Evolutionary conservation across 2,113 vertebrate genomes (phyloP).

Genomic region (Pterocles burchelli): DNA sequence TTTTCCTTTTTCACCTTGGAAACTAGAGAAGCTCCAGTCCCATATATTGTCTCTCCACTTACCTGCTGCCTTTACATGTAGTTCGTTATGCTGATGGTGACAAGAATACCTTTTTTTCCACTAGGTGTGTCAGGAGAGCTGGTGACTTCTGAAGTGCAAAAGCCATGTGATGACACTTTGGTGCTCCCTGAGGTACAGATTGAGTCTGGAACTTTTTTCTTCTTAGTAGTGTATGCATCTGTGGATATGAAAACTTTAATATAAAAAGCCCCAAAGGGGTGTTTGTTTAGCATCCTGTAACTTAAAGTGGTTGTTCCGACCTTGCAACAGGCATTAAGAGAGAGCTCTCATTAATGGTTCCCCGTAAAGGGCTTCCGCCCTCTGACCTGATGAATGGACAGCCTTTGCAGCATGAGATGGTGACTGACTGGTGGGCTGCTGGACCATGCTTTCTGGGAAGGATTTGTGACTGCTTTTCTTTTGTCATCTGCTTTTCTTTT

Average conservation of each 20-base stretch:
- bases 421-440: background rate
- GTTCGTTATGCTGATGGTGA: background rate
- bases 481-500: background rate
- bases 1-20: background rate
- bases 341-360: background rate
- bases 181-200: constrained; percentile 12
- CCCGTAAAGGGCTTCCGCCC: background rate
- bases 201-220: background rate
- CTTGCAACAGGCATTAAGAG: background rate
- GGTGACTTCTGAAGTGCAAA: background rate
- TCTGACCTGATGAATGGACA: background rate
- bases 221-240: background rate
- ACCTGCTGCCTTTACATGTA: background rate
- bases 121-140: background rate
- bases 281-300: background rate
- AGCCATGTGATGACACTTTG: background rate
- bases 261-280: background rate
- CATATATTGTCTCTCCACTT: background rate
- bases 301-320: background rate
- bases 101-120: background rate
- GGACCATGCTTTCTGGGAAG: background rate
- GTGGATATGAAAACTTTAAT: background rate
- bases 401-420: background rate
- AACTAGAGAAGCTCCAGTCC: background rate
- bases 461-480: background rate